A percentile compares a stretch with the other conserved stretches of the same genome.
Evolutionary conservation across 2,888 invertebrate species (phyloP).

Genomic region (Epicampocera succincta): DNA sequence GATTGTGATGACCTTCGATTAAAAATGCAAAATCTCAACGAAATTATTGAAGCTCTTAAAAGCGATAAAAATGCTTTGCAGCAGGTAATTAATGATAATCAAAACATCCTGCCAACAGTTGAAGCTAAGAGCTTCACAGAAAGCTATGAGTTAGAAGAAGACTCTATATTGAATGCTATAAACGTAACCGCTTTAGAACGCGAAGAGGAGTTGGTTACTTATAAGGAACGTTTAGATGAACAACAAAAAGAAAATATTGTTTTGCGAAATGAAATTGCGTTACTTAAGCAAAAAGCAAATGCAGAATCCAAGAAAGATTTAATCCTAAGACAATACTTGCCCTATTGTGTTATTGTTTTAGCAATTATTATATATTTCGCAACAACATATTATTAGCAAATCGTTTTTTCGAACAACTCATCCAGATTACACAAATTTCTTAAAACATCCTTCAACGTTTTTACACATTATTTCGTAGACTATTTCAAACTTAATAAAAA

Average conservation of each 20-base stretch:
- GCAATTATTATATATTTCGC: slow-evolving; percentile 78
- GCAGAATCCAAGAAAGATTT: slow-evolving; percentile 61
- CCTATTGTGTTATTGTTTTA: slow-evolving; percentile 76
- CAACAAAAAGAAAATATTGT: slow-evolving; percentile 77
- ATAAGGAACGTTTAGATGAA: slow-evolving; percentile 80
- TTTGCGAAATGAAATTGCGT: slow-evolving; percentile 77
- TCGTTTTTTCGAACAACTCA: slow-evolving; percentile 20
- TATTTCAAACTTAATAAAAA: neutral
- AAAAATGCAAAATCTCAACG: slow-evolving; percentile 72
- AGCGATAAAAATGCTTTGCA: slow-evolving; percentile 73
- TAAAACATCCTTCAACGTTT: neutral
- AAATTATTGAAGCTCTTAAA: slow-evolving; percentile 71
- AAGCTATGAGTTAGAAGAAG: slow-evolving; percentile 54
- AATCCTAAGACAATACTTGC: slow-evolving; percentile 74
- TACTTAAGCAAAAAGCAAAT: slow-evolving; percentile 73
- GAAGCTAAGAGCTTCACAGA: neutral
- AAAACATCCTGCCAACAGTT: slow-evolving; percentile 5
- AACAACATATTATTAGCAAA: slow-evolving; percentile 73
- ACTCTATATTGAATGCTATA: slow-evolving; percentile 72
- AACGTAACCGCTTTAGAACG: slow-evolving; percentile 76
- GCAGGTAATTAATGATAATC: slow-evolving; percentile 63
- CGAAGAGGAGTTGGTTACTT: slow-evolving; percentile 80
- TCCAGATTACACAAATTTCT: slow-evolving; percentile 29
- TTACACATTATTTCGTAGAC: slow-evolving; percentile 7
- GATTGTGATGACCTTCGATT: slow-evolving; percentile 76